Conservation (phyloP, 1,140 invertebrate species). For the Drosophila fuyamai region DNA sequence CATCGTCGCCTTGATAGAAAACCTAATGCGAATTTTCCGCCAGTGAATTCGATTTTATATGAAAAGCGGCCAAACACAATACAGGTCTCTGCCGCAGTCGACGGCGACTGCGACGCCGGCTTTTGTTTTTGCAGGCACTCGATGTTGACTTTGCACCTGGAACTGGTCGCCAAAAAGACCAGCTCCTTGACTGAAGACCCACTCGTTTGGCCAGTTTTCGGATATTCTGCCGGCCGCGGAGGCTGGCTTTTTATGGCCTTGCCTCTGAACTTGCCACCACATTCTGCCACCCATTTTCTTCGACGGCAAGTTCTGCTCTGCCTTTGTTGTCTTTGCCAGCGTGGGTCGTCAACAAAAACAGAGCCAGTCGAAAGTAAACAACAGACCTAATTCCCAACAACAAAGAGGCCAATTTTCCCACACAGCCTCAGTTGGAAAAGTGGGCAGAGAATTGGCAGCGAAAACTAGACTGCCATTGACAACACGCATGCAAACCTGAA, state of each 20-base stretch:
- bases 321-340: conserved; percentile 45
- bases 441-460: conserved; percentile 18
- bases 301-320: conserved; percentile 17
- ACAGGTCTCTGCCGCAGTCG: conserved; percentile 57
- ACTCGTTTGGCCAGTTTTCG: conserved; percentile 65
- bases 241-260: conserved; percentile 55
- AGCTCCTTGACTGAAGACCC: conserved; percentile 2
- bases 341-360: conserved; percentile 55
- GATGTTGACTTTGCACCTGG: conserved; percentile 32
- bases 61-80: conserved; percentile 72
- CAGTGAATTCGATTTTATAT: conserved; percentile 83
- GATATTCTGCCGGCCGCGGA: conserved; percentile 21
- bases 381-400: conserved; percentile 79
- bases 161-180: conserved; percentile 61
- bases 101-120: conserved; percentile 20
- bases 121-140: conserved; percentile 46
- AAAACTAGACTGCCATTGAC: conserved; percentile 37
- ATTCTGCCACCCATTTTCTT: conserved; percentile 15
- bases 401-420: conserved; percentile 70
- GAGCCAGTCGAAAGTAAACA: conserved; percentile 71
- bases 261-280: conserved; percentile 40
- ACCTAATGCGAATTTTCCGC: conserved; percentile 85
- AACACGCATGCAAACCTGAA: conserved; percentile 63
- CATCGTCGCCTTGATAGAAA: conserved; percentile 84
- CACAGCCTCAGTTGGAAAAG: conserved; percentile 18